Evolutionary conservation across 2,113 vertebrate genomes (phyloP), one percentile per base, ranked within the genome.

Genomic region (Rhabdomys dilectus): DNA sequence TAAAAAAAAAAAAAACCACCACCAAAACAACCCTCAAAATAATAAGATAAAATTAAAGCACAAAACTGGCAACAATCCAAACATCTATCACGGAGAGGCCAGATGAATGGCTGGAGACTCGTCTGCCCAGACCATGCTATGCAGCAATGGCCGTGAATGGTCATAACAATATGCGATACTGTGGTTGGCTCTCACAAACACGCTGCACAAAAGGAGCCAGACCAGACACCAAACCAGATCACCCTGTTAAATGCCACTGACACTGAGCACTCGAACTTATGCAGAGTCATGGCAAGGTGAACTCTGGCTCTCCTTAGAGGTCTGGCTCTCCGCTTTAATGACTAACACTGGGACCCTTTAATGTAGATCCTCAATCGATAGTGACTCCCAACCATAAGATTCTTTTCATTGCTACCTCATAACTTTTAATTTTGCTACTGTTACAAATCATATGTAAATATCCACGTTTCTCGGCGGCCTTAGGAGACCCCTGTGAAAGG

Each of bases 101-200:
- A 26, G 81, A 45, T 66, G 36, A 29, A n/a, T 16, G 31, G n/a
- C 6, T 3, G n/a, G 22, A 6, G 58, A 58, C 6, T 62, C 31
- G 22, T 36, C 48, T 29, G 29, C 53, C 12, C 13, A 1, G n/a
- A 42, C 39, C 34, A 11, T 39, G 62, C 29, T 68, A 13, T 17
- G 1, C 75, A 76, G 60, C 53, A 0, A 2, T 0, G 56, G 81
- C 42, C 36, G 36, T 1, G 56, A 68, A 8, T 3, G 19, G 8
- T 36, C 31, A 2, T 15, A 56, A 42, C 36, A 9, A 34, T 17
- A 0, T 3, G 1, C 7, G 48, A 0, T 39, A 19, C 34, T 51
- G 0, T 7, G 29, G n/a, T 12, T 22, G 36, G 45, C 19, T 72
- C 42, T 89, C 72, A 76, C 42, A 87, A 36, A 62, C 15, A 13